Evolutionary conservation across 2,888 invertebrate genomes (phyloP), one percentile per base, ranked within the genome.

Genomic region (Alloplasta piceator): DNA sequence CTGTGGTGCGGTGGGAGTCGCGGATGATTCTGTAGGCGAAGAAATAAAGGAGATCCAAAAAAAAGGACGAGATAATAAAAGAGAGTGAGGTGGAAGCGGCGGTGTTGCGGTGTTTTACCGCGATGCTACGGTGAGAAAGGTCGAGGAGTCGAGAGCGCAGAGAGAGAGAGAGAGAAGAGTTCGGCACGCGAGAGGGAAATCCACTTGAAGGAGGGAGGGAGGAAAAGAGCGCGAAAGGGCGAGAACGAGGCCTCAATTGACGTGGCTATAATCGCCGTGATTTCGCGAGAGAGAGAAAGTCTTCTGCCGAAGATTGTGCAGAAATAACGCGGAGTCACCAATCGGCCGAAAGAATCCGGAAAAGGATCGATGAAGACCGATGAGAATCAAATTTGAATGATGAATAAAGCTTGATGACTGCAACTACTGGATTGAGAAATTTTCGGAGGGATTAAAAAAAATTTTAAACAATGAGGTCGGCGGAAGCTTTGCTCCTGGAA

Each of bases 111-210:
- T 58, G 26, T 56, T 50, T 7, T 36, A 50, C 38, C 46, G 66
- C 26, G 41, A 46, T 55, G 55, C 50, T 46, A 71, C 67, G 81
- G 81, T 81, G 78, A 78, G 81, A 81, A 81, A 78, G 78, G 80
- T 80, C 82, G 76, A 80, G 48, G 80, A 82, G 82, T 80, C 79
- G 80, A 80, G 77, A 80, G 82, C 64, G 73, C 66, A 26, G 1
- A 26, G 26, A 26, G 26, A 26, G 26, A 26, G 26, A 26, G 26
- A 26, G 26, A 26, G 26, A n/a, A n/a, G 26, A 26, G 26, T 26
- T 26, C 46, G 82, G 80, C 82, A 76, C 79, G 82, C 82, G 82
- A 80, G 79, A 80, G 75, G 73, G 60, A 70, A 66, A 78, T 60
- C 78, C 55, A 48, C 67, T 73, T 79, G 71, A 80, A 77, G 67